phyloP scores from a whole-genome alignment of 2,113 vertebrate species.

The Ochotona princeps region DNA sequence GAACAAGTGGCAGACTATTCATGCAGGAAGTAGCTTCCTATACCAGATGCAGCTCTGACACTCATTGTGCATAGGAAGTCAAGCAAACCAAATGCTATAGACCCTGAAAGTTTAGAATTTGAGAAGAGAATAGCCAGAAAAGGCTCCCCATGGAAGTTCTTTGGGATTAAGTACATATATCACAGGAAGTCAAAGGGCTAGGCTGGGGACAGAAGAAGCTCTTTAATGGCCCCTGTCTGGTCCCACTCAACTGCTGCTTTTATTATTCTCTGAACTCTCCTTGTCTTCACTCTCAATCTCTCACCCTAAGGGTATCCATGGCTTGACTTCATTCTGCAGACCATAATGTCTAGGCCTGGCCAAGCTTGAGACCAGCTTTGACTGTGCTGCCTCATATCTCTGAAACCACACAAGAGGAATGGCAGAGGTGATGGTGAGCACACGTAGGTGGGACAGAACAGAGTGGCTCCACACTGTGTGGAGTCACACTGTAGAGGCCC shows the following conservation, averaged over 20 bases:
- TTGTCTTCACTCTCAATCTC: background rate
- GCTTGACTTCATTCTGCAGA: background rate
- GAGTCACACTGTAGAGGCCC: background rate
- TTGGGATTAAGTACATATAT: background rate
- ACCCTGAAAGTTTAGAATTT: background rate
- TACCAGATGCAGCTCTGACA: background rate
- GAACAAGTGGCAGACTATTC: background rate
- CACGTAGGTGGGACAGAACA: rapidly evolving
- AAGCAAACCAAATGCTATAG: background rate
- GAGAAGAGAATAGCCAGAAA: background rate
- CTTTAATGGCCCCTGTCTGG: background rate
- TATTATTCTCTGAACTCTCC: background rate
- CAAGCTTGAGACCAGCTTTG: background rate
- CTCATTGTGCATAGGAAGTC: background rate
- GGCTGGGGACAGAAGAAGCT: background rate
- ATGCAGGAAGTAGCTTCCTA: background rate
- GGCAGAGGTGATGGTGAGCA: background rate
- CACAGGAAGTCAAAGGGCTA: background rate
- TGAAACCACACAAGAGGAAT: background rate
- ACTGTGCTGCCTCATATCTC: background rate
- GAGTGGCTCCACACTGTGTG: background rate
- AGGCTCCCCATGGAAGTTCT: background rate
- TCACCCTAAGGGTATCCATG: background rate
- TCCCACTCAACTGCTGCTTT: background rate
- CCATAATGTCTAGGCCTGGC: background rate